Conservation (phyloP, 1,140 invertebrate genomes). For the Conus ventricosus region DNA sequence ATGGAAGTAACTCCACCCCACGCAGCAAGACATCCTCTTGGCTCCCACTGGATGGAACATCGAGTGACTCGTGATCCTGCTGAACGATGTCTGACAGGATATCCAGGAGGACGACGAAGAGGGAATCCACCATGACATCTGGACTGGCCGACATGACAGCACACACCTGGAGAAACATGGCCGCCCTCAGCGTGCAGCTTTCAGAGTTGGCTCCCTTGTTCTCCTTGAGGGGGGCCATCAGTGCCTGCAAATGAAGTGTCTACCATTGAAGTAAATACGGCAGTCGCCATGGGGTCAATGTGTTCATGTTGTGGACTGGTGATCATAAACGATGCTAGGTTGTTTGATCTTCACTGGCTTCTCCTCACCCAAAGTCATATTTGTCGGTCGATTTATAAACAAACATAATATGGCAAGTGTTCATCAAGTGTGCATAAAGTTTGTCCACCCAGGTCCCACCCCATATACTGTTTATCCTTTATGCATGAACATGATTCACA, state of each 20-base stretch:
- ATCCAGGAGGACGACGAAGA: conserved; percentile 20
- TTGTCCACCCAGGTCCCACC: too few species aligned
- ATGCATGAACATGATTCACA: too few species aligned
- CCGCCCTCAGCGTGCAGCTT: neutral
- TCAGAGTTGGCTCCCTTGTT: neutral
- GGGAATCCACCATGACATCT: neutral
- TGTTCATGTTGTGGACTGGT: neutral
- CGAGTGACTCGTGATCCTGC: too few species aligned
- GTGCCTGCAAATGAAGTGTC: neutral
- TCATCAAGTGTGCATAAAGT: too few species aligned
- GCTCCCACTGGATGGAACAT: too few species aligned
- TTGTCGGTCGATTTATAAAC: too few species aligned
- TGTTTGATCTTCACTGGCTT: too few species aligned
- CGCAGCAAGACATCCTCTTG: neutral
- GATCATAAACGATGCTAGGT: too few species aligned
- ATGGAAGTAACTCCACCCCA: neutral
- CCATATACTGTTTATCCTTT: too few species aligned
- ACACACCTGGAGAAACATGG: conserved; percentile 2
- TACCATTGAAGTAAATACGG: neutral
- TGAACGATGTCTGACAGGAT: neutral
- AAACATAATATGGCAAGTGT: too few species aligned
- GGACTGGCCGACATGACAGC: neutral
- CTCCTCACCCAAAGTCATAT: too few species aligned
- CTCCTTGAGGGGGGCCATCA: neutral
- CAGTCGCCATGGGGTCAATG: neutral